Percentiles rank a stretch among this genome's conserved stretches.
Conservation (phyloP, 2,113 vertebrate species). For the Cryptomyrus ogoouensis region DNA sequence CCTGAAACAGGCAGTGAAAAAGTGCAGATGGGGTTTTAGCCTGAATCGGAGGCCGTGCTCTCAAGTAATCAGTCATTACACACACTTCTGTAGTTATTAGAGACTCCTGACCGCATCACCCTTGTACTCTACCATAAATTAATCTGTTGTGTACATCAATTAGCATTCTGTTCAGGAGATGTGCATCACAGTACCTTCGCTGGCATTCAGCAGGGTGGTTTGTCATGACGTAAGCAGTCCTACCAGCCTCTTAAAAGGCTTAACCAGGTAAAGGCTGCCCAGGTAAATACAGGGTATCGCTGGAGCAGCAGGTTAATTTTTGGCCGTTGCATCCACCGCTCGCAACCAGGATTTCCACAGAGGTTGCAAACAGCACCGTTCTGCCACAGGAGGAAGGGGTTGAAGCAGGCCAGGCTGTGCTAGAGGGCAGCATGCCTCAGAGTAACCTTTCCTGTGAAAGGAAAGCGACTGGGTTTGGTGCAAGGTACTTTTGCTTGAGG, state of each 20-base stretch:
- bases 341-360: background rate
- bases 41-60: background rate
- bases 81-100: conserved; percentile 4
- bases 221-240: background rate
- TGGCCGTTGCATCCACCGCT: background rate
- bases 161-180: background rate
- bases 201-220: background rate
- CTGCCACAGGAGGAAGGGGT: background rate
- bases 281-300: background rate
- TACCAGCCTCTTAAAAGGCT: background rate
- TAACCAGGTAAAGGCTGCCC: background rate
- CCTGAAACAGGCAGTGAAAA: background rate
- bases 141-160: background rate
- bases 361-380: background rate
- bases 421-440: background rate
- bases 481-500: background rate
- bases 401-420: background rate
- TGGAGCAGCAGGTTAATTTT: background rate
- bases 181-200: no score
- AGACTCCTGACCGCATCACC: background rate
- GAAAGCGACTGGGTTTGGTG: background rate
- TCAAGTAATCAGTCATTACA: conserved; percentile 12
- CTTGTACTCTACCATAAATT: background rate
- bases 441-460: background rate
- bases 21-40: background rate